phyloP scores from a whole-genome alignment of 2,888 invertebrate species.

The Schizotus pectinicornis region DNA sequence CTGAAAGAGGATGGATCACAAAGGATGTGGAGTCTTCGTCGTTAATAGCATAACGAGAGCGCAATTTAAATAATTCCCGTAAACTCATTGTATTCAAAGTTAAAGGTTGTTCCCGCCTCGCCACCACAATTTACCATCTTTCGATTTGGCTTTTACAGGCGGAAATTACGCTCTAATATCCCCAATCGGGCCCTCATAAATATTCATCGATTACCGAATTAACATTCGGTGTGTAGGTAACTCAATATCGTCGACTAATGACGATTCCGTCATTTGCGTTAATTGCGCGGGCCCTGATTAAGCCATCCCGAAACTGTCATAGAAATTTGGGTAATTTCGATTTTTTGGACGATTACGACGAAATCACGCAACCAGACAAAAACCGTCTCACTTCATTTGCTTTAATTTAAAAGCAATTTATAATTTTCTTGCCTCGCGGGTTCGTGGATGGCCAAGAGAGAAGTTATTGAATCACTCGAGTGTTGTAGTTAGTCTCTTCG shows the following conservation, averaged over 20 bases:
- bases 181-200: constrained; percentile 15
- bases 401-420: constrained; percentile 9
- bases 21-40: constrained; percentile 1
- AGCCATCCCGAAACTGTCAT: neutral
- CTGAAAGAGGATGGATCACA: constrained; percentile 12
- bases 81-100: constrained; percentile 24
- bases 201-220: constrained; percentile 12
- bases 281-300: constrained; percentile 6
- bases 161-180: neutral
- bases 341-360: neutral
- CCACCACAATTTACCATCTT: neutral
- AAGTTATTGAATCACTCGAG: too few species aligned
- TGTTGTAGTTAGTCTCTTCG: too few species aligned
- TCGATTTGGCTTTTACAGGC: too few species aligned
- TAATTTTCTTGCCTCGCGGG: neutral
- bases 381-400: neutral
- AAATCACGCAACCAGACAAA: neutral
- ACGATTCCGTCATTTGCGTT: constrained; percentile 10
- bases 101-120: neutral
- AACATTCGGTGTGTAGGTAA: constrained; percentile 15
- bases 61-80: constrained; percentile 26
- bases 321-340: neutral
- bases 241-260: constrained; percentile 16
- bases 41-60: constrained; percentile 22
- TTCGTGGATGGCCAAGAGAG: too few species aligned